phyloP scores from a whole-genome alignment of 2,797 vertebrate genomes.

The Hylomyscus alleni region DNA sequence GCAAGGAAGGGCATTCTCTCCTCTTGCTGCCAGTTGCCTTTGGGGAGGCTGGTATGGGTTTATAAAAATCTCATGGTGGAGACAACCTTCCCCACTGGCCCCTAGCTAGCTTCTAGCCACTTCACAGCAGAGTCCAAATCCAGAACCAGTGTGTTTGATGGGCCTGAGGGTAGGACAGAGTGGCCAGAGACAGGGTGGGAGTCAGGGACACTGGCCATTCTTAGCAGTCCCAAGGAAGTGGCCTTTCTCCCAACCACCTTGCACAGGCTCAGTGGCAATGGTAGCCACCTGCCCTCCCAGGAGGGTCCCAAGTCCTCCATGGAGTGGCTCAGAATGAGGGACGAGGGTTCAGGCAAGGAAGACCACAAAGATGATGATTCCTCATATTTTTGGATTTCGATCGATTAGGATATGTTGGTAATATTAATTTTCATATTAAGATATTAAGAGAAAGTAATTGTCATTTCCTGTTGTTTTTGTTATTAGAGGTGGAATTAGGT shows the following conservation, averaged over 20 bases:
- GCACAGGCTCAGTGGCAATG: constrained; percentile 68
- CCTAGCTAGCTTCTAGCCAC: constrained; percentile 49
- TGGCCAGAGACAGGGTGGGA: constrained; percentile 54
- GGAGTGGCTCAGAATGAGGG: constrained; percentile 38
- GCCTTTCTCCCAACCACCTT: constrained; percentile 71
- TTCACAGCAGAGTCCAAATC: constrained; percentile 74
- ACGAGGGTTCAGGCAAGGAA: constrained; percentile 93
- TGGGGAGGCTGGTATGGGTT: constrained; percentile 48
- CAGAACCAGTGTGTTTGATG: constrained; percentile 67
- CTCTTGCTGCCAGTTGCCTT: constrained; percentile 59
- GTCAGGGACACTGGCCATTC: constrained; percentile 68
- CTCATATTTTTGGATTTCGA: too few relatives aligned
- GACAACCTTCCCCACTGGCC: not conserved
- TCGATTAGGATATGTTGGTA: too few relatives aligned
- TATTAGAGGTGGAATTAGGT: too few relatives aligned
- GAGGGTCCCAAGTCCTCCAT: not conserved
- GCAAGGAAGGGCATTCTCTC: constrained; percentile 33
- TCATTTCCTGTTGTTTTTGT: too few relatives aligned
- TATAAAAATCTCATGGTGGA: constrained; percentile 31
- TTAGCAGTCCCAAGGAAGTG: constrained; percentile 75
- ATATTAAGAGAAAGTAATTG: too few relatives aligned
- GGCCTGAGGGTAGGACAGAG: constrained; percentile 43
- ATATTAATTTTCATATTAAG: too few relatives aligned
- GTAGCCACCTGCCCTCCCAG: constrained; percentile 61
- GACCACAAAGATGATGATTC: constrained; percentile 98